Evolutionary conservation across 2,797 vertebrate species (phyloP).

Genomic region (Myotis vivesi): DNA sequence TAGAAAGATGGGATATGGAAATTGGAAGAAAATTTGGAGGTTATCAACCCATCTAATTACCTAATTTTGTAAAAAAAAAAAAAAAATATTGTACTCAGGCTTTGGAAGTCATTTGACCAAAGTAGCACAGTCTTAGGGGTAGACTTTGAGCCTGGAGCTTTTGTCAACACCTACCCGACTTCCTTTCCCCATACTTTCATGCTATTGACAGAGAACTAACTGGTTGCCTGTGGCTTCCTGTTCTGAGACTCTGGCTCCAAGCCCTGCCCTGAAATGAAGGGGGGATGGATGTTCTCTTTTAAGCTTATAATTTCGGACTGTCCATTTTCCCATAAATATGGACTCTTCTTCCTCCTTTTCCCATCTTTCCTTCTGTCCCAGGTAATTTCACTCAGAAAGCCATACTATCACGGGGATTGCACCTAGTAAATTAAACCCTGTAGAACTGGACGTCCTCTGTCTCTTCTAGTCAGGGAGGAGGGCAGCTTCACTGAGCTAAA

Average conservation of each 20-base stretch:
- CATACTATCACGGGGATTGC: neutral
- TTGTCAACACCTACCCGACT: neutral
- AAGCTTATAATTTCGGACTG: conserved; percentile 41
- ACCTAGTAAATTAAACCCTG: conserved; percentile 34
- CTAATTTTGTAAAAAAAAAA: neutral
- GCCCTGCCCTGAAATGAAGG: conserved; percentile 12
- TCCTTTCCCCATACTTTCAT: neutral
- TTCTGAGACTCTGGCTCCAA: neutral
- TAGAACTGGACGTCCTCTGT: neutral
- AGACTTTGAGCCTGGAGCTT: neutral
- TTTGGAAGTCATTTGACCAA: neutral
- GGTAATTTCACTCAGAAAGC: conserved; percentile 47
- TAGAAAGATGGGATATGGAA: neutral
- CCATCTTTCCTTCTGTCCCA: neutral
- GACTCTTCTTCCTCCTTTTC: conserved; percentile 19
- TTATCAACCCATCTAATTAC: neutral
- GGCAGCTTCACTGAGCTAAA: neutral
- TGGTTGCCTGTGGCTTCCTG: neutral
- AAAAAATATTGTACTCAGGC: neutral
- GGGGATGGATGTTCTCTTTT: neutral
- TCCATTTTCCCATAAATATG: neutral
- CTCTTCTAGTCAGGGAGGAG: neutral
- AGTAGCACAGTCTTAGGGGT: neutral
- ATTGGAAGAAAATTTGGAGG: neutral
- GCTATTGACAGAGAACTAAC: neutral